Percentiles rank a stretch among this genome's conserved stretches.
Evolutionary conservation across 1,140 invertebrate genomes (phyloP).

Genomic region (Sarcophaga bullata): DNA sequence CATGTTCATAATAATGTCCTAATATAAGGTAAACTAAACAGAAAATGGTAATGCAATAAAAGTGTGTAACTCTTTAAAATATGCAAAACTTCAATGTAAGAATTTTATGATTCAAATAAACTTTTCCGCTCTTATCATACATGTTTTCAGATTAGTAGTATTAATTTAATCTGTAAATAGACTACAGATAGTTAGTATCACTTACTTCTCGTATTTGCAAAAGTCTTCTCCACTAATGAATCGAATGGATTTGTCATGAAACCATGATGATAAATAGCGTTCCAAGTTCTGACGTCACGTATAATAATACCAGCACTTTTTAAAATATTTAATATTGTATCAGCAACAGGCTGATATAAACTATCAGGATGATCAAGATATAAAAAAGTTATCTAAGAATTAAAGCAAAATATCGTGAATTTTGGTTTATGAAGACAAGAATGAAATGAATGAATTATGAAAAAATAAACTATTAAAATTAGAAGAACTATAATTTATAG

Average conservation of each 20-base stretch:
- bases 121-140: not conserved
- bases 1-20: constrained; percentile 87
- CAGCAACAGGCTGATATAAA: constrained; percentile 78
- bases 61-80: not conserved
- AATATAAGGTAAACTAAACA: constrained; percentile 89
- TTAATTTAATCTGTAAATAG: not conserved
- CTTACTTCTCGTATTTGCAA: constrained; percentile 83
- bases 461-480: too few relatives aligned
- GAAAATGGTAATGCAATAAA: not conserved
- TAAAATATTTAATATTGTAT: constrained; percentile 77
- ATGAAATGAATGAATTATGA: too few relatives aligned
- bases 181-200: constrained; percentile 46
- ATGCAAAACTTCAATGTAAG: not conserved
- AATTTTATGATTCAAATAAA: not conserved
- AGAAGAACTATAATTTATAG: not conserved
- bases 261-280: constrained; percentile 80
- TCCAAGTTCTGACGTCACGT: constrained; percentile 74
- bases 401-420: too few relatives aligned
- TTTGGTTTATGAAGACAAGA: too few relatives aligned
- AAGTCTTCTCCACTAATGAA: constrained; percentile 80
- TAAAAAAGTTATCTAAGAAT: constrained; percentile 74
- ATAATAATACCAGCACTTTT: constrained; percentile 76
- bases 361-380: constrained; percentile 77
- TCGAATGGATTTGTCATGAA: constrained; percentile 83
- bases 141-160: not conserved